Evolutionary conservation across 2,888 invertebrate genomes (phyloP), one percentile per base, ranked within the genome.

Genomic region (Crematogaster levior): DNA sequence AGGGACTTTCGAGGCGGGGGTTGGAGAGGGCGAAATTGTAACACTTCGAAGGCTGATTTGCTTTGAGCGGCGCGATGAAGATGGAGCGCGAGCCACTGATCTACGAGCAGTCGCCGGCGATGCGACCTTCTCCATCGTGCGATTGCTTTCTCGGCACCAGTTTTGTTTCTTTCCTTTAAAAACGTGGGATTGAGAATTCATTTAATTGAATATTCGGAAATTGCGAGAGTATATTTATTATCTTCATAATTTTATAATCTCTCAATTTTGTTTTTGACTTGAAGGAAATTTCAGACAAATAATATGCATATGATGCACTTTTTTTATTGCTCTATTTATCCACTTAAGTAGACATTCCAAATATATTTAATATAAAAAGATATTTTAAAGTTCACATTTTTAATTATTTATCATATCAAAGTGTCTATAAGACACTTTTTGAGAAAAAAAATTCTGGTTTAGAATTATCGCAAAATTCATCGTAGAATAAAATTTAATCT

Each of bases 1-100:
- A 91, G 92, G 91, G 89, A 86, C 89, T 90, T 89, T 87, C 81
- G 86, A 74, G 82, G 82, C 74, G 53, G 75, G 75, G 85, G 51
- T 81, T 37, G 81, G 46, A 75, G 81, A 86, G 90, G 91, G 88
- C 85, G 88, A 92, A 93, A 93, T 92, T 93, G 92, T 92, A 90
- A 93, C 93, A 92, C 93, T 92, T 90, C 88, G 85, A 86, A 86
- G 88, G 90, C 90, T 91, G 91, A 91, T 93, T 93, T 93, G 91
- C 92, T 93, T 93, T 91, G 91, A 91, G 85, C 89, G 84, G 79
- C 84, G 80, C 84, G 84, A 81, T 86, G 85, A 89, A 88, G 88
- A 56, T 79, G 88, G 85, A 84, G 34, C 77, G 56, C 68, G 43
- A 43, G 43, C 68, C 53, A 53, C 53, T 40, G 37, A 79, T 79